phyloP scores from a whole-genome alignment of 2,113 vertebrate genomes.

The Boleophthalmus pectinirostris region DNA sequence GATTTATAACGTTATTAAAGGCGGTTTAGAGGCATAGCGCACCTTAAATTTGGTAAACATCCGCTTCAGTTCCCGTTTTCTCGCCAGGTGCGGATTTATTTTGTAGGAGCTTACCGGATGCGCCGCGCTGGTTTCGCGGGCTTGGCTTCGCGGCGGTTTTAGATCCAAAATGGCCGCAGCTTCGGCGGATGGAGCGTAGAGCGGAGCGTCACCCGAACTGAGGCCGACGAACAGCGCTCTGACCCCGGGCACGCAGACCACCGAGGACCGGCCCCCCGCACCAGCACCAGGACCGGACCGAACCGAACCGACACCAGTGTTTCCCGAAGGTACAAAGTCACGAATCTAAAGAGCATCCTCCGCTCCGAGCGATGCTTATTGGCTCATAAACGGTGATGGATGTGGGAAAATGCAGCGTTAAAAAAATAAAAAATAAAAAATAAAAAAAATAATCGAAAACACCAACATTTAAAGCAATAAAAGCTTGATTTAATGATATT shows the following conservation, averaged over 20 bases:
- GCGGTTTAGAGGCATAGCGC: not conserved
- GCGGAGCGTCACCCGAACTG: constrained; percentile 14
- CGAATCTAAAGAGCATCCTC: constrained; percentile 35
- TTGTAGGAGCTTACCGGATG: not conserved
- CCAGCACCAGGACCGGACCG: not conserved
- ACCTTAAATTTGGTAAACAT: not conserved
- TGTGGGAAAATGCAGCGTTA: not conserved
- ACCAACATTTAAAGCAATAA: not conserved
- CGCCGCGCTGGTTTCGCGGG: not conserved
- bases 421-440: not conserved
- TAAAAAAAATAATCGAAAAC: too few species aligned
- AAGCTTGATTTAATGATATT: not conserved
- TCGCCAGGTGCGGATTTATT: not conserved
- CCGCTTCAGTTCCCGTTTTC: not conserved
- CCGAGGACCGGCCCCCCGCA: not conserved
- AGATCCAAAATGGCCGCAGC: constrained; percentile 59
- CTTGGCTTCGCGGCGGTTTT: not conserved
- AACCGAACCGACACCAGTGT: not conserved
- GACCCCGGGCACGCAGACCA: not conserved
- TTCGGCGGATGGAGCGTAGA: constrained; percentile 49
- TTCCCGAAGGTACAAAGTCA: constrained; percentile 19
- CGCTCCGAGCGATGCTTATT: not conserved
- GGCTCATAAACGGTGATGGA: constrained; percentile 19
- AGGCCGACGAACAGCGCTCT: constrained; percentile 17
- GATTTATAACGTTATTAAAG: not conserved